These are phyloP conservation scores for Erebia palarica DNA, from an alignment of 2,888 invertebrate genomes.

Conservation along the genomic window DNA sequence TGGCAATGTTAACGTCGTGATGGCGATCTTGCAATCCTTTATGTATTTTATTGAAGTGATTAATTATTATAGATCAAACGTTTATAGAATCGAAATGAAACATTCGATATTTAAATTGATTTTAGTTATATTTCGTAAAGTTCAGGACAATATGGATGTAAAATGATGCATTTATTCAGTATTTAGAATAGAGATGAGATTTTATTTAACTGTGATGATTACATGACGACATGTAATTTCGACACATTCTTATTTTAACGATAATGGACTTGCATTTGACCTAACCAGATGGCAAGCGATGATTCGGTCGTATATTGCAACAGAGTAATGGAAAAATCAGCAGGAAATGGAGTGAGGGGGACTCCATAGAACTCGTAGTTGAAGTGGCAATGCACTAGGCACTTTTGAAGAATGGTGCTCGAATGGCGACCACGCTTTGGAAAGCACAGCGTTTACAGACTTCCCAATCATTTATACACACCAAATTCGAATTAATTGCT, in stretches of 20 bases:
- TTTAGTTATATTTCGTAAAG: conserved; percentile 1
- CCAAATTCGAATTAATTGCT: too few species aligned
- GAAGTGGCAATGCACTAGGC: too few species aligned
- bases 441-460: too few species aligned
- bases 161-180: neutral
- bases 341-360: too few species aligned
- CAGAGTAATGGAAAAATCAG: neutral
- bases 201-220: neutral
- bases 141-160: neutral
- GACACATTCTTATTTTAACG: neutral
- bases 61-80: conserved; percentile 19
- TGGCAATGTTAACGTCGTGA: conserved; percentile 20
- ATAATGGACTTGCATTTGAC: neutral
- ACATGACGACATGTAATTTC: neutral
- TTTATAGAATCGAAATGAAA: neutral
- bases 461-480: too few species aligned
- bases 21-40: conserved; percentile 22
- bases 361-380: too few species aligned
- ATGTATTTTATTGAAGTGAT: conserved; percentile 22
- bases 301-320: neutral
- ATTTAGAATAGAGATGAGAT: neutral
- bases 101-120: conserved; percentile 1
- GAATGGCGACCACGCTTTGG: too few species aligned
- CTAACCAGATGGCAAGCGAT: neutral
- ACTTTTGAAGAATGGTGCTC: too few species aligned